phyloP scores from a whole-genome alignment of 2,113 vertebrate genomes.

The Vulpes ferrilata region DNA sequence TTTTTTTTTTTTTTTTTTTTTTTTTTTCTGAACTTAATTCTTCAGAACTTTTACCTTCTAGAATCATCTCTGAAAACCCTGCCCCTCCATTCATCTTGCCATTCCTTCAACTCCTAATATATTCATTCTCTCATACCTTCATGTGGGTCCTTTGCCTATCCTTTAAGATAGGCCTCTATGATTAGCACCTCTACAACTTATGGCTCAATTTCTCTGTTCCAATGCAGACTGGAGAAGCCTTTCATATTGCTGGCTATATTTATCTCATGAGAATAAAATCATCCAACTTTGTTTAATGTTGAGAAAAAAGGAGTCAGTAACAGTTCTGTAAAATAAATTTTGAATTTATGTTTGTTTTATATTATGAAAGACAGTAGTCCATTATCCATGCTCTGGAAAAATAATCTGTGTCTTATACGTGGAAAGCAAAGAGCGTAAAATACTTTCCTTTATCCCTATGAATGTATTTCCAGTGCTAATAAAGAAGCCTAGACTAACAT shows the following conservation, averaged over 20 bases:
- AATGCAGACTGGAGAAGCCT: neutral
- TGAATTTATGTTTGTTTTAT: slow-evolving; percentile 16
- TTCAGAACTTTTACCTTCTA: neutral
- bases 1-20: neutral
- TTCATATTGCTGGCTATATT: neutral
- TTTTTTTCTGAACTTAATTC: neutral
- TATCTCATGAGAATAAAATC: neutral
- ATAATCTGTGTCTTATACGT: neutral
- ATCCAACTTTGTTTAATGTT: neutral
- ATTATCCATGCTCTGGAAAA: neutral
- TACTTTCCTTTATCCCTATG: neutral
- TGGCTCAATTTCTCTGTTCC: neutral
- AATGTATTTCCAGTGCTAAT: neutral
- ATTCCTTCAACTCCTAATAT: neutral
- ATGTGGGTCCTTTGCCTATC: neutral
- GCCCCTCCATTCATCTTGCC: too few relatives aligned
- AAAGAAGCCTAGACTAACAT: neutral
- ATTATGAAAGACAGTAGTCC: neutral
- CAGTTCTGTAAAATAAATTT: slow-evolving; percentile 26
- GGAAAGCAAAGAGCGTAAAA: neutral
- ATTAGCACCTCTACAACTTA: neutral
- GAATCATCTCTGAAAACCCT: neutral
- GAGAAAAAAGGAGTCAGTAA: neutral
- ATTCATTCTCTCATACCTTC: neutral
- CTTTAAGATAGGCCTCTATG: neutral